Evolutionary conservation across 2,888 invertebrate genomes (phyloP).

Genomic region (Catocala sponsa): DNA sequence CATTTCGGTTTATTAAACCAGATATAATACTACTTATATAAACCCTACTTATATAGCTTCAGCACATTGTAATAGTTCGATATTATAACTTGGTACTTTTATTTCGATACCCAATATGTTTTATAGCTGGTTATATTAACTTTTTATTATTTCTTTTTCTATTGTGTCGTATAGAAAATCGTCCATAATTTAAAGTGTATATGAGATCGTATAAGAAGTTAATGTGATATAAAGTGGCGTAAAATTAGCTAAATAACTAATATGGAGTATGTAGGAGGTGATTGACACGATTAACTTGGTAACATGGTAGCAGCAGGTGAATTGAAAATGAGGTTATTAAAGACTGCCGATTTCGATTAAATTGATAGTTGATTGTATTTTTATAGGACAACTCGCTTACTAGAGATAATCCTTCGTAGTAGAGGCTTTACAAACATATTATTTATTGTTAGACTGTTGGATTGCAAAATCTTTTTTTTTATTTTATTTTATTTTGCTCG

Average conservation of each 20-base stretch:
- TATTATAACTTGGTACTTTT: conserved; percentile 44
- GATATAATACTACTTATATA: conserved; percentile 45
- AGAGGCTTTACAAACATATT: too few relatives aligned
- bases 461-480: too few relatives aligned
- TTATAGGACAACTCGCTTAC: too few relatives aligned
- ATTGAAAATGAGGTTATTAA: too few relatives aligned
- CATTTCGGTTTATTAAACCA: conserved; percentile 23
- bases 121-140: conserved; percentile 27
- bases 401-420: too few relatives aligned
- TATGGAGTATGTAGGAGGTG: conserved; percentile 2
- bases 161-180: conserved; percentile 34
- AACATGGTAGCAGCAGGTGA: too few relatives aligned
- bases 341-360: too few relatives aligned
- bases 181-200: conserved; percentile 32
- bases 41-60: conserved; percentile 27
- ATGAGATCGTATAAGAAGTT: conserved; percentile 39
- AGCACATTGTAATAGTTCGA: conserved; percentile 41
- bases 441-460: too few relatives aligned
- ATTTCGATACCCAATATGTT: conserved; percentile 16
- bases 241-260: conserved; percentile 45
- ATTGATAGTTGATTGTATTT: too few relatives aligned
- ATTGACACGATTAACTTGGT: too few relatives aligned
- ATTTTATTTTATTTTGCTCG: too few relatives aligned
- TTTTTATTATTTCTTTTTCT: conserved; percentile 29
- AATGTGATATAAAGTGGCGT: conserved; percentile 41